phyloP scores from a whole-genome alignment of 2,888 invertebrate species.

The Rutpela maculata region DNA sequence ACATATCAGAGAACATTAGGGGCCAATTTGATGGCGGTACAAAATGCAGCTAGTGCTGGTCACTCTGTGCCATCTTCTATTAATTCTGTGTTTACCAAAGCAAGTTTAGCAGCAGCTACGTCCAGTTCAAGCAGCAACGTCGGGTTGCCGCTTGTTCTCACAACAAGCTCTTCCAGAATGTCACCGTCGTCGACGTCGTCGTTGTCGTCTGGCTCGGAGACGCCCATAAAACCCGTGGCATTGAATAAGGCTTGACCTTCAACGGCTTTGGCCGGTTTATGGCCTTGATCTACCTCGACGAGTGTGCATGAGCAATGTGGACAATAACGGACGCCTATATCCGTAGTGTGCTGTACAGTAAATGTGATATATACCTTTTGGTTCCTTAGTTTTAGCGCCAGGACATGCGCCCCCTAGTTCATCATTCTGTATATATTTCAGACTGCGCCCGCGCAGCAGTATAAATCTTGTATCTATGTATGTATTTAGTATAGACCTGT shows the following conservation, averaged over 20 bases:
- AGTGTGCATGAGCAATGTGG: constrained; percentile 66
- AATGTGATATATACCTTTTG: constrained; percentile 73
- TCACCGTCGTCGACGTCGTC: constrained; percentile 81
- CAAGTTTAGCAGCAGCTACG: constrained; percentile 69
- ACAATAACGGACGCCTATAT: constrained; percentile 68
- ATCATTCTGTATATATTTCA: constrained; percentile 52
- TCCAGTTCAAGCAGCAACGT: constrained; percentile 61
- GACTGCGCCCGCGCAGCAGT: constrained; percentile 68
- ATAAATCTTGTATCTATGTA: constrained; percentile 73
- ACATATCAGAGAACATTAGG: constrained; percentile 83
- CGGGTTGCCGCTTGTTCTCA: constrained; percentile 75
- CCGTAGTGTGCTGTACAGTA: constrained; percentile 71
- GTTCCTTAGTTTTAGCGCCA: constrained; percentile 69
- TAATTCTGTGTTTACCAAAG: constrained; percentile 70
- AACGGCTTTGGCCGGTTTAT: constrained; percentile 59
- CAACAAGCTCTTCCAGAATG: constrained; percentile 75
- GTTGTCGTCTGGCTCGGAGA: constrained; percentile 76
- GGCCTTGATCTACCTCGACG: constrained; percentile 72
- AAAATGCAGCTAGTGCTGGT: constrained; percentile 68
- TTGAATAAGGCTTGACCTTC: constrained; percentile 73
- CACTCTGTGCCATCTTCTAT: constrained; percentile 59
- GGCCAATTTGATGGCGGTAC: constrained; percentile 71
- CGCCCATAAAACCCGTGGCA: constrained; percentile 74
- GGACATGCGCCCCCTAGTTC: constrained; percentile 59
- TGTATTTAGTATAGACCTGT: constrained; percentile 71